Evolutionary conservation across 2,113 vertebrate genomes (phyloP).

Genomic region (Sebastes fasciatus): DNA sequence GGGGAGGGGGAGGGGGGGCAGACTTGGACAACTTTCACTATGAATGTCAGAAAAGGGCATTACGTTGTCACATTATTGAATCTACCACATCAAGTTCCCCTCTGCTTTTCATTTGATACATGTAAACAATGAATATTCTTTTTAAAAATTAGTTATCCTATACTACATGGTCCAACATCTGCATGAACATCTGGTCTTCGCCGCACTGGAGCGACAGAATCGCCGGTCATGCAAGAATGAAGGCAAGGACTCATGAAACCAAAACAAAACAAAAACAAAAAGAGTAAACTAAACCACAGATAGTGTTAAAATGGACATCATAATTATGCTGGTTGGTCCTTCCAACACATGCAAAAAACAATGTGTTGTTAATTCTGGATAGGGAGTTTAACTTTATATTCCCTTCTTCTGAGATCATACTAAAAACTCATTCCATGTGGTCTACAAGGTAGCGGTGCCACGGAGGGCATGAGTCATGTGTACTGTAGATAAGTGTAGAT

Average conservation of each 20-base stretch:
- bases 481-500: conserved; percentile 77
- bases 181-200: conserved; percentile 14
- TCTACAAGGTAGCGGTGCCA: conserved; percentile 37
- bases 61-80: conserved; percentile 56
- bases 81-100: conserved; percentile 22
- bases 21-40: conserved; percentile 37
- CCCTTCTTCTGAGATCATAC: conserved; percentile 37
- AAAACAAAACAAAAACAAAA: background rate
- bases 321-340: conserved; percentile 49
- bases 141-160: conserved; percentile 27
- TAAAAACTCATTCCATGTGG: conserved; percentile 59
- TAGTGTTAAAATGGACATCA: conserved; percentile 39
- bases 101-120: conserved; percentile 33
- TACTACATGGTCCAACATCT: conserved; percentile 21
- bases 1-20: background rate
- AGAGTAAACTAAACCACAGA: conserved; percentile 21
- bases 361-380: conserved; percentile 25
- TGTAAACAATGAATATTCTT: conserved; percentile 24
- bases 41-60: conserved; percentile 76
- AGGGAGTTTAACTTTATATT: conserved; percentile 35
- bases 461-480: conserved; percentile 60
- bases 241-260: conserved; percentile 21
- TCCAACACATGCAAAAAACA: conserved; percentile 22
- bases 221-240: conserved; percentile 13
- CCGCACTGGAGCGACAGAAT: background rate